Evolutionary conservation across 2,888 invertebrate species (phyloP).

Genomic region (Tanytarsus gracilentus): DNA sequence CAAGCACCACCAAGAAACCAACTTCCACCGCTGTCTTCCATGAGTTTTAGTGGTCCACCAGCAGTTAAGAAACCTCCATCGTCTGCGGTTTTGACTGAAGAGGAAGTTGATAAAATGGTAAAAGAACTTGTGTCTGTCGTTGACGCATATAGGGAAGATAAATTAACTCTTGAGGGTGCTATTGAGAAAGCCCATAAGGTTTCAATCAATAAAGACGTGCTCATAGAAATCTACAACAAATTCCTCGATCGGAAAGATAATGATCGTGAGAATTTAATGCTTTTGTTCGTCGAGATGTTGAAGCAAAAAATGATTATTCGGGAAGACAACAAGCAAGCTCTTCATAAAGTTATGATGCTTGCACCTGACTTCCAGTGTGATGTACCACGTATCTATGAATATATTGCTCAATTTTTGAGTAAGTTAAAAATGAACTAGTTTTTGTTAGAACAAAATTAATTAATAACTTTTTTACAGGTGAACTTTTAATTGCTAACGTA

Average conservation of each 20-base stretch:
- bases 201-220: constrained; percentile 18
- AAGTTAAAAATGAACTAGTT: constrained; percentile 33
- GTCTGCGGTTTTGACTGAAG: not conserved
- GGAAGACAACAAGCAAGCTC: constrained; percentile 34
- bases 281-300: constrained; percentile 2
- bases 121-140: constrained; percentile 4
- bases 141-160: constrained; percentile 5
- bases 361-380: constrained; percentile 12
- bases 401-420: constrained; percentile 17
- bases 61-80: not conserved
- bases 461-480: constrained; percentile 35
- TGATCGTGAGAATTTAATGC: constrained; percentile 17
- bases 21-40: not conserved
- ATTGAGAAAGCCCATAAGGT: not conserved
- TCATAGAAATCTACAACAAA: constrained; percentile 6
- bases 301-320: constrained; percentile 18
- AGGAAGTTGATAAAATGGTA: not conserved
- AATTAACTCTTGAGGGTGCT: constrained; percentile 3
- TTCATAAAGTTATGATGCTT: not conserved
- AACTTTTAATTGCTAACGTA: constrained; percentile 46
- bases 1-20: constrained; percentile 17
- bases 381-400: constrained; percentile 21
- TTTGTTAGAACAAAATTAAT: constrained; percentile 31
- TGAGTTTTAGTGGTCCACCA: constrained; percentile 16
- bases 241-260: constrained; percentile 12